Conservation (phyloP, 2,888 invertebrate species). For the Drosophila paranaensis region DNA sequence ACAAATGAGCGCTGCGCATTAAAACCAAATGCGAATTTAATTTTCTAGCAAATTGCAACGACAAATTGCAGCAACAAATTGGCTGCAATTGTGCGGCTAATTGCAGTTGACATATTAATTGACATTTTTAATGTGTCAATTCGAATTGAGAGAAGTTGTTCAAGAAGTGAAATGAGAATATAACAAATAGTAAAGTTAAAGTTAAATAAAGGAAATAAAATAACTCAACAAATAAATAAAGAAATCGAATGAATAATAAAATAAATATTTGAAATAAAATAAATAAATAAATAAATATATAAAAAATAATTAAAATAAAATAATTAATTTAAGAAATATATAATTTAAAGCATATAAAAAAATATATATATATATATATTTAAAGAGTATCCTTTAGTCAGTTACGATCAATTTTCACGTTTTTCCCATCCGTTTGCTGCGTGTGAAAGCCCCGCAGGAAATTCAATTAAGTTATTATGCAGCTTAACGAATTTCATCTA, state of each 20-base stretch:
- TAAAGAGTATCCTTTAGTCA: not conserved
- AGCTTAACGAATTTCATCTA: not conserved
- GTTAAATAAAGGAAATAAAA: too few relatives aligned
- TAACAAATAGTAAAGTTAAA: too few relatives aligned
- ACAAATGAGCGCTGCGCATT: slow-evolving; percentile 6
- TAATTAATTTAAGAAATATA: too few relatives aligned
- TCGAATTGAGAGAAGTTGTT: not conserved
- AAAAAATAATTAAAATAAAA: too few relatives aligned
- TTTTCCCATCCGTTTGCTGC: not conserved
- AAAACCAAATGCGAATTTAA: slow-evolving; percentile 27
- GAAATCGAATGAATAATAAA: too few relatives aligned
- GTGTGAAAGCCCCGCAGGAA: not conserved
- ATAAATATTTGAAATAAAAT: too few relatives aligned
- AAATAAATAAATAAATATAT: too few relatives aligned
- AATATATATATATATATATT: too few relatives aligned
- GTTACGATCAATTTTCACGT: not conserved
- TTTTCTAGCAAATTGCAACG: not conserved
- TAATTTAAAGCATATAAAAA: too few relatives aligned
- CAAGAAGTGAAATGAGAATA: not conserved
- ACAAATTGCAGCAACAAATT: not conserved
- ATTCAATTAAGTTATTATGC: slow-evolving; percentile 32
- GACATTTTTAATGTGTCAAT: not conserved
- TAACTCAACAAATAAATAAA: too few relatives aligned
- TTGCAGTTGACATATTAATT: slow-evolving; percentile 13
- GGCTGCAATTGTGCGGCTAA: slow-evolving; percentile 19